Evolutionary conservation across 2,888 invertebrate species (phyloP).

Genomic region (Bimastos eiseni): DNA sequence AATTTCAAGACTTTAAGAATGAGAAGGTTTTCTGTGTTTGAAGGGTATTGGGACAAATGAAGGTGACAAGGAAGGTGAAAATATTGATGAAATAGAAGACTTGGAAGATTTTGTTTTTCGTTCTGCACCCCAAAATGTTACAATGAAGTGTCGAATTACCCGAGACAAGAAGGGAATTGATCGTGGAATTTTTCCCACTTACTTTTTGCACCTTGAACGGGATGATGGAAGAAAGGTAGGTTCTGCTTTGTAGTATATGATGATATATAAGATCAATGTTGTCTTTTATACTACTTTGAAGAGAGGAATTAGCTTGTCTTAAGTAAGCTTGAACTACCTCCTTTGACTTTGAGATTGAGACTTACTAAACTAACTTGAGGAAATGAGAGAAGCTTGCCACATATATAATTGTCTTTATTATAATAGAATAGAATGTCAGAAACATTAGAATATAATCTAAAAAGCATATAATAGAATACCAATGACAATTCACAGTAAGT

Average conservation of each 20-base stretch:
- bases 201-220: constrained; percentile 93
- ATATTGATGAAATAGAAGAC: constrained; percentile 58
- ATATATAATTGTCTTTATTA: too few relatives aligned
- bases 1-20: background rate
- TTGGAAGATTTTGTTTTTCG: constrained; percentile 88
- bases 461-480: too few relatives aligned
- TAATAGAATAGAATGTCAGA: too few relatives aligned
- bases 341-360: too few relatives aligned
- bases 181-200: constrained; percentile 93
- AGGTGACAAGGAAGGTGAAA: background rate
- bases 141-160: constrained; percentile 89
- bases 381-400: too few relatives aligned
- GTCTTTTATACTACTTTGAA: background rate
- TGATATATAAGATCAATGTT: background rate
- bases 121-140: constrained; percentile 86
- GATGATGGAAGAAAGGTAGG: constrained; percentile 90
- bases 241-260: background rate
- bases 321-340: background rate
- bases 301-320: background rate
- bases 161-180: constrained; percentile 98
- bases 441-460: too few relatives aligned
- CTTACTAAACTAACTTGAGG: too few relatives aligned
- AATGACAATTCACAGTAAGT: too few relatives aligned
- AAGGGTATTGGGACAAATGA: background rate
- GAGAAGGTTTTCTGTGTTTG: background rate